Conservation (phyloP, 2,797 vertebrate species). For the Syngnathus acus region DNA sequence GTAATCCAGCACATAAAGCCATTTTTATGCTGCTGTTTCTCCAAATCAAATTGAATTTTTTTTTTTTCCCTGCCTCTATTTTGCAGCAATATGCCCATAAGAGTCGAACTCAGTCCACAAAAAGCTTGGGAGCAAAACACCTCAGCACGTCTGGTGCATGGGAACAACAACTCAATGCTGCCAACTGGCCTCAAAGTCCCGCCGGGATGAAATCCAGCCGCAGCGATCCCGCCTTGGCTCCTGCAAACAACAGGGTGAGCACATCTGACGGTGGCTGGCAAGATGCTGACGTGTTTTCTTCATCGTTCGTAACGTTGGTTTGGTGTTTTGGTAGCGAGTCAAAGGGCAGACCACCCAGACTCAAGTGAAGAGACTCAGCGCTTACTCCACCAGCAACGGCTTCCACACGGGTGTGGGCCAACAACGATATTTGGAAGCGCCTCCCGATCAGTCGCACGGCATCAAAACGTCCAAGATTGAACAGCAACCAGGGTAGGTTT, state of each 20-base stretch:
- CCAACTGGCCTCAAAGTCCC: slow-evolving; percentile 12
- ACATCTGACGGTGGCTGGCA: background rate
- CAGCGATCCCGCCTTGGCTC: slow-evolving; percentile 52
- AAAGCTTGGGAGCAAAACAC: slow-evolving; percentile 14
- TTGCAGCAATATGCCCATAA: slow-evolving; percentile 24
- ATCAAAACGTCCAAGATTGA: slow-evolving; percentile 34
- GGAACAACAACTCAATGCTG: slow-evolving; percentile 28
- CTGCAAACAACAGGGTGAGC: slow-evolving; percentile 27
- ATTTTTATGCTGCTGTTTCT: background rate
- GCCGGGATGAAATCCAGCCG: slow-evolving; percentile 44
- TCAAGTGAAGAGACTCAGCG: slow-evolving; percentile 27
- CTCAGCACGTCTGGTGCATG: slow-evolving; percentile 16
- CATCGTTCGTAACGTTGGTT: background rate
- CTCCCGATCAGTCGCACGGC: slow-evolving; percentile 25
- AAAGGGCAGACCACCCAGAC: slow-evolving; percentile 22
- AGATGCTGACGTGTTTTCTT: background rate
- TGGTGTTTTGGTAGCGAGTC: slow-evolving; percentile 31
- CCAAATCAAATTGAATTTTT: background rate
- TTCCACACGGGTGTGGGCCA: slow-evolving; percentile 19
- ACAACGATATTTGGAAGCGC: background rate
- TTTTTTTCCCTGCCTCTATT: background rate
- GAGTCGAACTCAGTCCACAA: slow-evolving; percentile 35
- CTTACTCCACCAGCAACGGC: slow-evolving; percentile 24
- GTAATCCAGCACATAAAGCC: slow-evolving; percentile 3
- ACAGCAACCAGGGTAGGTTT: slow-evolving; percentile 48